Conservation (phyloP, 2,888 invertebrate species). For the Hololepta plana region DNA sequence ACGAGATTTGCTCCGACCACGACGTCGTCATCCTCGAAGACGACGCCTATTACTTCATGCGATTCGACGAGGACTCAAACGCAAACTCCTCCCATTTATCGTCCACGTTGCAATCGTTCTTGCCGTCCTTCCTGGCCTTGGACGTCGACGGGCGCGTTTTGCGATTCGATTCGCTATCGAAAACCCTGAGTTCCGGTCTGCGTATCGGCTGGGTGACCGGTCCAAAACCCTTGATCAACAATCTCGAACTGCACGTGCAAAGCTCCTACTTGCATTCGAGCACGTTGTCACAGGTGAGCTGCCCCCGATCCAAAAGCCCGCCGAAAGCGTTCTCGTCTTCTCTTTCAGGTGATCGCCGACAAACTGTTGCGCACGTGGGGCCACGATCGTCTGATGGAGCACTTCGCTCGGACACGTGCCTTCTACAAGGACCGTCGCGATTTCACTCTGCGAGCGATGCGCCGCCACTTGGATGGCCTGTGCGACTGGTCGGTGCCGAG, state of each 20-base stretch:
- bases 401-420: conserved; percentile 35
- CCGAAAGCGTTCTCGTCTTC: conserved; percentile 5
- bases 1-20: conserved; percentile 54
- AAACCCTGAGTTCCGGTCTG: conserved; percentile 52
- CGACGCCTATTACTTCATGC: conserved; percentile 66
- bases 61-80: conserved; percentile 29
- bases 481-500: conserved; percentile 46
- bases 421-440: conserved; percentile 48
- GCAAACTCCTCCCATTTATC: too few species aligned
- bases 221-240: conserved; percentile 40
- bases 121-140: conserved; percentile 50
- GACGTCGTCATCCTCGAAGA: conserved; percentile 66
- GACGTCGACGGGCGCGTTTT: conserved; percentile 61
- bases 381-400: conserved; percentile 36
- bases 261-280: conserved; percentile 46
- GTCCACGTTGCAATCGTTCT: conserved; percentile 36
- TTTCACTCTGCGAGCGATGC: conserved; percentile 37
- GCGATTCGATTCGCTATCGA: conserved; percentile 61
- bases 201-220: conserved; percentile 59
- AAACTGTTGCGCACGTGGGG: conserved; percentile 40
- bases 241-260: conserved; percentile 52
- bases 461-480: conserved; percentile 38
- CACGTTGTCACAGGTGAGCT: conserved; percentile 45
- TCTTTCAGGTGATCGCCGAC: conserved; percentile 34
- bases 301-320: too few species aligned